Evolutionary conservation across 2,797 vertebrate genomes (phyloP), one percentile per base, ranked within the genome.

Genomic region (Sibirionetta formosa): DNA sequence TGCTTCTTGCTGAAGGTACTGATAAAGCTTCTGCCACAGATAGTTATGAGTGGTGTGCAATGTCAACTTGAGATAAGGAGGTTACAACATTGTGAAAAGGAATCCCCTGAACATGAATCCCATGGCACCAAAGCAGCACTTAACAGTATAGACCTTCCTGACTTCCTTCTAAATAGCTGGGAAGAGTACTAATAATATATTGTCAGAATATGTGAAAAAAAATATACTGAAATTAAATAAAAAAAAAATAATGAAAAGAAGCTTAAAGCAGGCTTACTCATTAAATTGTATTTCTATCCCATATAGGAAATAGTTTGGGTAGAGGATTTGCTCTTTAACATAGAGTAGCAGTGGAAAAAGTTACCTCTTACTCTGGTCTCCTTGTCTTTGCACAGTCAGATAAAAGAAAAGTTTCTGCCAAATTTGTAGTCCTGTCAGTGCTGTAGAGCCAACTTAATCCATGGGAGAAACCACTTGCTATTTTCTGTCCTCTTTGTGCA

Each of bases 11-110:
- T 94, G 82, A 86, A 91, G 90, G 70, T 92, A 79, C 64, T 91
- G 92, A 96, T 93, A 95, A 63, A 97, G 27, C 78, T 91, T 91
- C 76, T 96, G 92, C 66, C 82, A 69, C 17, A 78, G 78, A 92
- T 31, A 92, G 82, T 46, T 80, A 87, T 5, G 7, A 95, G 71
- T 56, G 51, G 63, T 84, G 65, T 90, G 68, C 65, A 94, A 79
- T 82, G 93, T 92, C 76, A 94, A 0, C 72, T 94, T 19, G 9
- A 94, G 97, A 97, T 97, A 97, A 97, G 40, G 24, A 81, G 72
- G 42, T 84, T 73, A 13, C 63, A 95, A 14, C 14, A 4, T 1
- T 61, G 60, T 13, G 40, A 61, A 88, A 82, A 70, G 54, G 85
- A 95, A 93, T 92, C 65, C 79, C 27, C 53, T 86, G 83, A 82